These are phyloP conservation scores for Ceratitis capitata DNA, from an alignment of 1,140 invertebrate species.

Conservation along the genomic window DNA sequence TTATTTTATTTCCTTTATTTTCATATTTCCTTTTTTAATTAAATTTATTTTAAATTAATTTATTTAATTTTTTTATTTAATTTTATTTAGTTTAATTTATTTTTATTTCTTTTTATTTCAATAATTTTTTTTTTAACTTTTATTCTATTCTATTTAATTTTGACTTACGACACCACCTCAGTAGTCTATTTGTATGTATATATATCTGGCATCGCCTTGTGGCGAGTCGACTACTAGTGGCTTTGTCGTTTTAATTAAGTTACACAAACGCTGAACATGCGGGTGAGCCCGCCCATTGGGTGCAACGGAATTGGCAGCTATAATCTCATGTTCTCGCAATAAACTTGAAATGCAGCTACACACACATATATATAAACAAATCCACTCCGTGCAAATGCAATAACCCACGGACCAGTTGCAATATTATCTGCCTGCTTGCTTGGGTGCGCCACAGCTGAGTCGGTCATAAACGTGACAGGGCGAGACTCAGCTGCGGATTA, in stretches of 20 bases:
- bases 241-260: constrained; percentile 30
- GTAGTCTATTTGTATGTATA: not conserved
- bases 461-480: not conserved
- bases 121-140: too few species aligned
- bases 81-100: too few species aligned
- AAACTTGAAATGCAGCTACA: not conserved
- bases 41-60: too few species aligned
- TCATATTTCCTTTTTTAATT: too few species aligned
- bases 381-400: too few species aligned
- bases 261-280: not conserved
- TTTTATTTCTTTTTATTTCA: too few species aligned
- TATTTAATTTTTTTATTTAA: too few species aligned
- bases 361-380: not conserved
- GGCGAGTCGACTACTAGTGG: not conserved
- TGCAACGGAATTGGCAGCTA: not conserved
- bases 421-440: not conserved
- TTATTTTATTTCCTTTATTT: too few species aligned
- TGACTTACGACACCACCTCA: not conserved
- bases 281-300: not conserved
- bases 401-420: too few species aligned
- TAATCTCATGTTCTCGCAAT: not conserved
- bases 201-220: not conserved
- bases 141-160: too few species aligned
- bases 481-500: not conserved
- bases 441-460: not conserved